These are phyloP conservation scores for Drosophila watanabei DNA, from an alignment of 1,140 invertebrate genomes.

Conservation along the genomic window DNA sequence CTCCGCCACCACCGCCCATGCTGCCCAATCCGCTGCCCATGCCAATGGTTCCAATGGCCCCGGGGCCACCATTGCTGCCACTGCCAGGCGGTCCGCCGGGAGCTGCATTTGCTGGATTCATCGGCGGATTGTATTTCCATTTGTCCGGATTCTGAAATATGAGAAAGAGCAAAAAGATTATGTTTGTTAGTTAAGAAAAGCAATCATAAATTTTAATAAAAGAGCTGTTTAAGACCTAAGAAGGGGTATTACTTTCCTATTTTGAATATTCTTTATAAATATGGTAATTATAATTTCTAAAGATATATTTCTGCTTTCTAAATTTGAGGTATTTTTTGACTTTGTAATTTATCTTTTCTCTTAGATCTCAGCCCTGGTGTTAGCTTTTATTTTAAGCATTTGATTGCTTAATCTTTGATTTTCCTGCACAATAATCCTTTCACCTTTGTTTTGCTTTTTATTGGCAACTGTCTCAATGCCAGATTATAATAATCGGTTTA, in stretches of 20 bases:
- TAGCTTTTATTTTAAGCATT: neutral
- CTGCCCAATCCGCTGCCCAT: constrained; percentile 72
- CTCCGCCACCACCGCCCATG: constrained; percentile 57
- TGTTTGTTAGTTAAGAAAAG: neutral
- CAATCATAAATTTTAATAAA: neutral
- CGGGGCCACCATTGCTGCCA: constrained; percentile 73
- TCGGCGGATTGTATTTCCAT: constrained; percentile 88
- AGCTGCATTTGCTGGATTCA: constrained; percentile 80
- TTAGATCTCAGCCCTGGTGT: neutral
- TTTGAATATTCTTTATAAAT: neutral
- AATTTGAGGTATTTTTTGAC: too few species aligned
- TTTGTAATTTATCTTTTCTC: neutral
- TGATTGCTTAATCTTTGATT: neutral
- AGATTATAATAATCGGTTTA: constrained; percentile 42
- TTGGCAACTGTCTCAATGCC: constrained; percentile 32
- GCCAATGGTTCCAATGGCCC: constrained; percentile 77
- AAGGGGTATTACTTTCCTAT: neutral
- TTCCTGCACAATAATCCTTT: constrained; percentile 2
- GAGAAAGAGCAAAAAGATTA: constrained; percentile 19
- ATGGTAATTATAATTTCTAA: neutral
- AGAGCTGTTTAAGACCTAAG: neutral
- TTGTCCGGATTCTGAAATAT: constrained; percentile 88
- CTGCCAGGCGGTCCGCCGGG: constrained; percentile 74
- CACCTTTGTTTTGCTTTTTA: neutral
- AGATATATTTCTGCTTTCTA: too few species aligned